These are phyloP conservation scores for Formica exsecta DNA, from an alignment of 1,140 invertebrate genomes.

Conservation along the genomic window DNA sequence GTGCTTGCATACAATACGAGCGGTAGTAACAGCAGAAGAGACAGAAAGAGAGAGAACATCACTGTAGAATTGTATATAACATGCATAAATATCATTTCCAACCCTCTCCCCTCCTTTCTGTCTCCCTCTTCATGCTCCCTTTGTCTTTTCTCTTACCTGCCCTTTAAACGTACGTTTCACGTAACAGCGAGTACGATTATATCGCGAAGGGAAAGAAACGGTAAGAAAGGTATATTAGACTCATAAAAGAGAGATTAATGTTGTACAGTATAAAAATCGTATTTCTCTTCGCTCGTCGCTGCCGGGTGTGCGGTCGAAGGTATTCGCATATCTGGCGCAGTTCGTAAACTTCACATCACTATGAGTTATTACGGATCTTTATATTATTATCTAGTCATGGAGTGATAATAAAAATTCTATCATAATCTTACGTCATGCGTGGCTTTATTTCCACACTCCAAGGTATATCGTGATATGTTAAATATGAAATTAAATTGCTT, in stretches of 20 bases:
- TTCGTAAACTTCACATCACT: constrained; percentile 77
- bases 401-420: constrained; percentile 86
- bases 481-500: neutral
- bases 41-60: constrained; percentile 52
- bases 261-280: constrained; percentile 74
- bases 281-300: constrained; percentile 60
- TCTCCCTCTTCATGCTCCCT: neutral
- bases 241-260: constrained; percentile 65
- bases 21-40: constrained; percentile 31
- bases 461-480: neutral
- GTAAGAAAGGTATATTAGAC: constrained; percentile 63
- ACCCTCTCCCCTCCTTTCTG: neutral
- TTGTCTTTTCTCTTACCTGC: too few relatives aligned
- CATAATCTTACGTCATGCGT: constrained; percentile 78
- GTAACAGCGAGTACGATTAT: constrained; percentile 49
- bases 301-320: constrained; percentile 61
- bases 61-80: constrained; percentile 74
- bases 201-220: constrained; percentile 44
- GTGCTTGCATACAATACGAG: constrained; percentile 29
- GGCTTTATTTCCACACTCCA: constrained; percentile 28
- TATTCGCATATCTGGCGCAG: constrained; percentile 70
- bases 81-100: constrained; percentile 57
- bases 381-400: constrained; percentile 85
- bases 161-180: constrained; percentile 28
- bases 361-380: constrained; percentile 84